A percentile compares a stretch with the other conserved stretches of the same genome.
Evolutionary conservation across 2,797 vertebrate genomes (phyloP).

Genomic region (Lateolabrax maculatus): DNA sequence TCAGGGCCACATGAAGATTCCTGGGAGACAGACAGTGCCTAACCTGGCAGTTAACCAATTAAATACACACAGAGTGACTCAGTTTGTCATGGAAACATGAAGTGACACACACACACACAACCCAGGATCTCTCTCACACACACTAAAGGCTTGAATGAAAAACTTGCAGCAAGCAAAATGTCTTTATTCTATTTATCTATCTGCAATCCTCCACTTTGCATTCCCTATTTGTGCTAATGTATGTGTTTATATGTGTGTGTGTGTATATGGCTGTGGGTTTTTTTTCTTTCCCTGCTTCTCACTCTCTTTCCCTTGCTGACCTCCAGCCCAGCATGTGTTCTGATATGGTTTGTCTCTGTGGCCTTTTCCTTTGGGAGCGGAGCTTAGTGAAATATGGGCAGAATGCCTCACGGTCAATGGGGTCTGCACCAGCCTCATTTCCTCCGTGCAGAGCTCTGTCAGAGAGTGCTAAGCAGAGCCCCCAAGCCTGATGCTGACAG

Average conservation of each 20-base stretch:
- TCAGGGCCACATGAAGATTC: conserved; percentile 80
- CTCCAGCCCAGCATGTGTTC: conserved; percentile 61
- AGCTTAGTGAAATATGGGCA: conserved; percentile 73
- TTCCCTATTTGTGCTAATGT: conserved; percentile 21
- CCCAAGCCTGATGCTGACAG: conserved; percentile 33
- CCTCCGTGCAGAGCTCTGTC: conserved; percentile 48
- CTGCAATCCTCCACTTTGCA: not conserved
- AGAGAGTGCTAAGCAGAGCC: conserved; percentile 35
- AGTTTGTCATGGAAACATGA: conserved; percentile 51
- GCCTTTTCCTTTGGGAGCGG: conserved; percentile 60
- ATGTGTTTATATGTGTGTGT: conserved; percentile 25
- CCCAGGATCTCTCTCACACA: not conserved
- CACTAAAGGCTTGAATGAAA: not conserved
- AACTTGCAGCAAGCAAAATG: not conserved
- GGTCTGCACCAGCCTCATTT: conserved; percentile 65
- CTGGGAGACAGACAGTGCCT: conserved; percentile 58
- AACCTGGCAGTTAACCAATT: conserved; percentile 76
- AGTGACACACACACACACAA: conserved; percentile 33
- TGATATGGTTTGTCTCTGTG: conserved; percentile 65
- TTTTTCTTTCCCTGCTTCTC: conserved; percentile 25
- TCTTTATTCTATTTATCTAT: not conserved
- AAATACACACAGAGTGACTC: conserved; percentile 58
- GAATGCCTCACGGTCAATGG: conserved; percentile 65
- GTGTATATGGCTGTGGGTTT: conserved; percentile 41
- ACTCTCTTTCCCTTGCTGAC: conserved; percentile 29